These are phyloP conservation scores for Coreoperca whiteheadi DNA, from an alignment of 2,113 vertebrate genomes.

Conservation along the genomic window DNA sequence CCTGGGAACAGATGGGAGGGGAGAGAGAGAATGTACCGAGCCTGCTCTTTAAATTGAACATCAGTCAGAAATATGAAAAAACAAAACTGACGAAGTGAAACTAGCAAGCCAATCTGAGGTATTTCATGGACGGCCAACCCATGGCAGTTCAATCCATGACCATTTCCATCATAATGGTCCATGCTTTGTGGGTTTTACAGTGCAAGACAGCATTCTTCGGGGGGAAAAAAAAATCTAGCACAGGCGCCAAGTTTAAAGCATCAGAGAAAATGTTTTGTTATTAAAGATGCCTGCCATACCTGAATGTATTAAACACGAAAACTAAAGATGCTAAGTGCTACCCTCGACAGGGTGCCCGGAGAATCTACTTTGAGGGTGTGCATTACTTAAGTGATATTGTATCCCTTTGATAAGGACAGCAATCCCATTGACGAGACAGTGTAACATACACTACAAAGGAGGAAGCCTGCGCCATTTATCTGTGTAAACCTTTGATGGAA, in stretches of 20 bases:
- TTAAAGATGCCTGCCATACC: conserved; percentile 72
- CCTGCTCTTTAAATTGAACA: conserved; percentile 30
- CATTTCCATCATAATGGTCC: not conserved
- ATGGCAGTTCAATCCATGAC: not conserved
- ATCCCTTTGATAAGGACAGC: conserved; percentile 79
- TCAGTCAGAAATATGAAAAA: conserved; percentile 30
- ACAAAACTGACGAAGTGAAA: conserved; percentile 13
- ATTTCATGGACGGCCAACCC: not conserved
- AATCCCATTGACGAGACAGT: conserved; percentile 73
- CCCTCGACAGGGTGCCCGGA: conserved; percentile 62
- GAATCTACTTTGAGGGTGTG: conserved; percentile 75
- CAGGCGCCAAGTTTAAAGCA: conserved; percentile 28
- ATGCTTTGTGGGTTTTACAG: conserved; percentile 12
- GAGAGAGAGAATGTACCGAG: not conserved
- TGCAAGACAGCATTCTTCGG: not conserved
- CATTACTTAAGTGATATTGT: conserved; percentile 80
- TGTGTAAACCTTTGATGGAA: conserved; percentile 83
- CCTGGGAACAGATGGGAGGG: conserved; percentile 80
- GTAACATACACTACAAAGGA: conserved; percentile 75
- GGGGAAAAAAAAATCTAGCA: not conserved
- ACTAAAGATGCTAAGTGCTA: conserved; percentile 65
- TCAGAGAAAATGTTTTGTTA: conserved; percentile 55
- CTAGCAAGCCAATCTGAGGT: not conserved
- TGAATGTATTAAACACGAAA: conserved; percentile 70
- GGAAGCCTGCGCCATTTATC: conserved; percentile 71